A percentile compares a stretch with the other conserved stretches of the same genome.
Evolutionary conservation across 2,888 invertebrate genomes (phyloP).

Genomic region (Tortricodes alternella): DNA sequence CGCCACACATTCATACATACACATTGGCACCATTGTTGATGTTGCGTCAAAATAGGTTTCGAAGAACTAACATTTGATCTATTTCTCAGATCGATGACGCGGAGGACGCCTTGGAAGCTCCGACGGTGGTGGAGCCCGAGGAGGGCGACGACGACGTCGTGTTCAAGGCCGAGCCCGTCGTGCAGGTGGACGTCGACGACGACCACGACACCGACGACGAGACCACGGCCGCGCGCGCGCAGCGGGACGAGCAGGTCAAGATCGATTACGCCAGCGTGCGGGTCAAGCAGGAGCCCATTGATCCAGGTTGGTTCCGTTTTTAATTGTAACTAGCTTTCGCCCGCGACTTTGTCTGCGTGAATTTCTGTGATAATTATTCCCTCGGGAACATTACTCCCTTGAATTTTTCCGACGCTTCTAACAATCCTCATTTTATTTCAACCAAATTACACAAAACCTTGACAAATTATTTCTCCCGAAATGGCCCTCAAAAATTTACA

Average conservation of each 20-base stretch:
- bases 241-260: constrained; percentile 53
- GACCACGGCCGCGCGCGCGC: constrained; percentile 53
- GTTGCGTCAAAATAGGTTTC: no score
- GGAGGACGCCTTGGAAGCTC: background rate
- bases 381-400: no score
- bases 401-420: no score
- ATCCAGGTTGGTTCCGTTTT: constrained; percentile 73
- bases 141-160: constrained; percentile 87
- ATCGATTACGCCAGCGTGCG: constrained; percentile 75
- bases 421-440: no score
- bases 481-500: no score
- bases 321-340: background rate
- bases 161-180: constrained; percentile 86
- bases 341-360: background rate
- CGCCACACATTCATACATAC: no score
- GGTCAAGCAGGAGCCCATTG: constrained; percentile 88
- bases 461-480: no score
- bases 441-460: no score
- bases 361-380: no score
- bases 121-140: constrained; percentile 34
- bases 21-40: no score
- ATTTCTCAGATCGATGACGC: constrained; percentile 11
- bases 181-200: constrained; percentile 85
- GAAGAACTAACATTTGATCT: background rate
- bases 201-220: constrained; percentile 84